These are phyloP conservation scores for Gobiocypris rarus DNA, from an alignment of 2,113 vertebrate genomes.

Conservation along the genomic window DNA sequence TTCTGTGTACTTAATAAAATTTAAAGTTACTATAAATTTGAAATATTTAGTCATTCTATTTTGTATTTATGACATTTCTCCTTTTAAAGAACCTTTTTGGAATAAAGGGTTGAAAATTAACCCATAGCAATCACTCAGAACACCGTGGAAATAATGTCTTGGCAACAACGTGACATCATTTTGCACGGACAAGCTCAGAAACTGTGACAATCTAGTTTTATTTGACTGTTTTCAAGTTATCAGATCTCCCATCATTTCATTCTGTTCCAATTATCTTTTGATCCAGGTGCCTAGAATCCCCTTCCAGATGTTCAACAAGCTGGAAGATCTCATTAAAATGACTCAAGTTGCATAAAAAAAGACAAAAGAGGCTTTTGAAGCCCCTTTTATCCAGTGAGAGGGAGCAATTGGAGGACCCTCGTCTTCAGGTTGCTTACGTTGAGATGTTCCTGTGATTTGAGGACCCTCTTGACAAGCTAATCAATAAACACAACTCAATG, in stretches of 20 bases:
- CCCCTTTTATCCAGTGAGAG: neutral
- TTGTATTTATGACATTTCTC: too few relatives aligned
- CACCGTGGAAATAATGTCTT: neutral
- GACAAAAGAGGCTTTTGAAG: neutral
- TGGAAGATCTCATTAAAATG: neutral
- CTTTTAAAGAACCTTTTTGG: too few relatives aligned
- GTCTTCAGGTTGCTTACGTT: neutral
- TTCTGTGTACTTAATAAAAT: too few relatives aligned
- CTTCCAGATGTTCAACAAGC: constrained; percentile 8
- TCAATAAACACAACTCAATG: constrained; percentile 8
- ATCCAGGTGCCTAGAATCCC: neutral
- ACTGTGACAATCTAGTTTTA: neutral
- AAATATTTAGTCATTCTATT: too few relatives aligned
- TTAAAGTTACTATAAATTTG: too few relatives aligned
- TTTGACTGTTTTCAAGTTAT: neutral
- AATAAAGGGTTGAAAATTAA: too few relatives aligned
- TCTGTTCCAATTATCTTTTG: constrained; percentile 13
- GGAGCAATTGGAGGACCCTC: neutral
- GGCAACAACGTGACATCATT: neutral
- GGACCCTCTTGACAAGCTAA: neutral
- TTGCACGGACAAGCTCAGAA: neutral
- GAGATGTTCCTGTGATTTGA: constrained; percentile 10
- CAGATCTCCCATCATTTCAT: neutral
- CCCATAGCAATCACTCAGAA: neutral
- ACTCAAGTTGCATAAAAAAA: neutral